These are phyloP conservation scores for Eclectus roratus DNA, from an alignment of 2,113 vertebrate genomes.

Conservation along the genomic window DNA sequence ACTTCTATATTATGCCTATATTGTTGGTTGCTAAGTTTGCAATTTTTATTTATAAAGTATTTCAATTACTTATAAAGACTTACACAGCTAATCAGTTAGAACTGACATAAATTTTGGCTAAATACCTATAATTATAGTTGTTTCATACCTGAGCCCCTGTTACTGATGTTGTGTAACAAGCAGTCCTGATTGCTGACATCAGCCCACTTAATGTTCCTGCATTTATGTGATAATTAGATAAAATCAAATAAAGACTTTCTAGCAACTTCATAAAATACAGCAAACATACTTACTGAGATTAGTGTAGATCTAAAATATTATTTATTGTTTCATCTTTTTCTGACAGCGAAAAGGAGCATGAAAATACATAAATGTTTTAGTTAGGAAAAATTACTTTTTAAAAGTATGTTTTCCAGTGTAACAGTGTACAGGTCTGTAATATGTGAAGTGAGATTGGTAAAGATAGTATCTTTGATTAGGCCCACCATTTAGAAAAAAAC, in stretches of 20 bases:
- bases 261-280: conserved; percentile 55
- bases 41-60: conserved; percentile 71
- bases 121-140: conserved; percentile 78
- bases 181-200: conserved; percentile 74
- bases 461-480: background rate
- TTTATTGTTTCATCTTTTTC: conserved; percentile 25
- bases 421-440: background rate
- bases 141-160: conserved; percentile 76
- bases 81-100: conserved; percentile 69
- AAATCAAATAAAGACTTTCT: conserved; percentile 73
- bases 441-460: background rate
- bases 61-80: conserved; percentile 72
- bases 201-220: conserved; percentile 66
- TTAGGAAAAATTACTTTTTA: background rate
- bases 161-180: conserved; percentile 77
- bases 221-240: conserved; percentile 70
- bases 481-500: background rate
- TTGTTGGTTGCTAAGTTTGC: conserved; percentile 63
- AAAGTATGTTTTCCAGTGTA: background rate
- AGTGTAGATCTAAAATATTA: conserved; percentile 1
- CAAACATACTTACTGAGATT: conserved; percentile 22
- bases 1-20: background rate
- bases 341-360: background rate
- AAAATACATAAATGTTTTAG: background rate
- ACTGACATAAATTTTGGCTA: conserved; percentile 72